Base-by-base conservation (phyloP, 2,888 invertebrate genomes). In the Drosophila demipolita region DNA sequence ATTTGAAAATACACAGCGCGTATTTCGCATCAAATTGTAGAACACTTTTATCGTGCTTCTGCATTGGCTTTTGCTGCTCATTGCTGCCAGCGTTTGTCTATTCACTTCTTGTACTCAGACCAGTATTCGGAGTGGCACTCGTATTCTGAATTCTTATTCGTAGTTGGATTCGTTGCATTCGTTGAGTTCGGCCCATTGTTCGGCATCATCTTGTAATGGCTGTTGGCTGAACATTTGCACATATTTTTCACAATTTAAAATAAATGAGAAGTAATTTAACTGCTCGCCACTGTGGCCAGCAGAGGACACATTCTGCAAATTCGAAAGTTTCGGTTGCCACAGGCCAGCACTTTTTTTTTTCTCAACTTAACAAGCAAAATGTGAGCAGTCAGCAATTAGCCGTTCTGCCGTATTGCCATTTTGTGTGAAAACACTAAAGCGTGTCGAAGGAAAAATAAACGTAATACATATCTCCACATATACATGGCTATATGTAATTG, bases 201-300 rank as follows among this genome's bases (percentile, higher is more conserved):
- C 72, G 76, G 64, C 76, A 77, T 75, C 87, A 83, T 76, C 78
- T 80, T 84, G 87, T 73, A 84, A 82, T 82, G 75, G 75, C 75
- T 87, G 79, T 72, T 68, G 63, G 69, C 70, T 65, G 66, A 63
- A 77, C 85, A 77, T 84, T 89, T 59, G 85, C 85, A 89, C 85
- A 89, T 87, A 89, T 89, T 85, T 86, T 82, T 82, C 85, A 89
- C 85, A 87, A 89, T 89, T 86, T 86, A 65, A 86, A 89, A 89
- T 85, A 89, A 86, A 86, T 89, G 85, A 86, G 89, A 89, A 86
- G 85, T 87, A 87, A 86, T 86, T 89, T 87, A 84, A 86, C 89
- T 87, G 89, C 75, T 81, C 63, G 76, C 67, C 83, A 80, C 63
- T 55, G 48, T 71, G 65, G 69, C 57, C 69, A 59, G 52, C 82